Base-by-base conservation (phyloP, 2,113 vertebrate genomes). In the Lamprotornis superbus region DNA sequence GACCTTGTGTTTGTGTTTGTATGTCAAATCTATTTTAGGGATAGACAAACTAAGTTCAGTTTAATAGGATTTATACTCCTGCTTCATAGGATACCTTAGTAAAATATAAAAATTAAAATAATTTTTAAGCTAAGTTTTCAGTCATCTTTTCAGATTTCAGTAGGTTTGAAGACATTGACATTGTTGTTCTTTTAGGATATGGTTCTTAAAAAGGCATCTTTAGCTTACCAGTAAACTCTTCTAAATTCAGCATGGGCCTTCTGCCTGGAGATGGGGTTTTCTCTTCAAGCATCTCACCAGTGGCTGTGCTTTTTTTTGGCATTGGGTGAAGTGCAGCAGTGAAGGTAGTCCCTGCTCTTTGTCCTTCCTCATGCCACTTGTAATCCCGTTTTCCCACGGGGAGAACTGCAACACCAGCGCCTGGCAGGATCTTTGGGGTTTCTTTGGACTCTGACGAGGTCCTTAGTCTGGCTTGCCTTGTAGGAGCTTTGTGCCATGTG, bases 1-100 rank as follows among this genome's bases (percentile, higher is more conserved):
- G 99, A 99, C 98, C 98, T 98, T 98, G 98, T 97, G 97, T 97
- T 97, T 96, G 84, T 97, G 85, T 97, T 96, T 98, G 90, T 98
- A 95, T 98, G 93, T 98, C 97, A 97, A 82, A 94, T 97, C 97
- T 98, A 90, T 98, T 98, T 98, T 97, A 93, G 80, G 89, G 60
- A 75, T 96, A 79, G 84, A 69, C 80, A 95, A 90, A 93, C 61
- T 84, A 94, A 96, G 86, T 97, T 97, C 92, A 95, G 27, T 94
- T 97, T 96, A 96, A 84, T 94, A 96, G 89, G 80, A 93, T 97
- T 97, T 96, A 79, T 93, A 24, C 35, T 94, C 20, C 65, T 68
- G 24, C 76, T 87, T 97, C 77, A 89, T 46, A 85, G 40, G 33
- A 57, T 91, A 61, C 61, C 21, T 86, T 11, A 33, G 22, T 90